These are phyloP conservation scores for Teleogryllus occipitalis DNA, from an alignment of 1,140 invertebrate species.

Conservation along the genomic window DNA sequence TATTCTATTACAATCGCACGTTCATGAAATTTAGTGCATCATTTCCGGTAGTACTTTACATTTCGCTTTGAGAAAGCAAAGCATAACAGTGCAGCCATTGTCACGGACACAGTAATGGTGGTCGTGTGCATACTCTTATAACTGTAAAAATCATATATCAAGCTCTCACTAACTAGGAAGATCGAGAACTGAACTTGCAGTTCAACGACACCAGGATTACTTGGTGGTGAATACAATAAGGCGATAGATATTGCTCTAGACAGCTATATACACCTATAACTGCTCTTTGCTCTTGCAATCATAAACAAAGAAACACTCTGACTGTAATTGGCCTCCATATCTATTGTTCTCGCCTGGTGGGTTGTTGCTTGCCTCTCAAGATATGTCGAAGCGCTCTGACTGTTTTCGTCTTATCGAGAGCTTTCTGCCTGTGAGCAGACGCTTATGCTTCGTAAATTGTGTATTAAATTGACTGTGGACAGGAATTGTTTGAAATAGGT, in stretches of 20 bases:
- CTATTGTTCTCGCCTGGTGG: background rate
- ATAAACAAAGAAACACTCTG: background rate
- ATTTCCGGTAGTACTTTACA: too few relatives aligned
- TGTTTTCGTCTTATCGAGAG: background rate
- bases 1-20: too few relatives aligned
- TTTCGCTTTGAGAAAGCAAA: too few relatives aligned
- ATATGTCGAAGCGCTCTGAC: background rate
- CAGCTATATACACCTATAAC: background rate
- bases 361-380: background rate
- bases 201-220: background rate
- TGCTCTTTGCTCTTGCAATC: background rate
- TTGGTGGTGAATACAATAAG: background rate
- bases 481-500: background rate
- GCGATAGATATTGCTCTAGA: background rate
- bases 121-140: too few relatives aligned
- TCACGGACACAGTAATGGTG: too few relatives aligned
- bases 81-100: too few relatives aligned
- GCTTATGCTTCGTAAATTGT: background rate
- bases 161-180: too few relatives aligned
- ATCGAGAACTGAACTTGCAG: background rate
- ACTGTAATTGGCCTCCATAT: background rate
- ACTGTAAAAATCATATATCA: too few relatives aligned
- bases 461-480: background rate
- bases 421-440: background rate
- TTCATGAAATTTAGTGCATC: too few relatives aligned